Evolutionary conservation across 2,888 invertebrate genomes (phyloP), one percentile per base, ranked within the genome.

Genomic region (Fragum fragum): DNA sequence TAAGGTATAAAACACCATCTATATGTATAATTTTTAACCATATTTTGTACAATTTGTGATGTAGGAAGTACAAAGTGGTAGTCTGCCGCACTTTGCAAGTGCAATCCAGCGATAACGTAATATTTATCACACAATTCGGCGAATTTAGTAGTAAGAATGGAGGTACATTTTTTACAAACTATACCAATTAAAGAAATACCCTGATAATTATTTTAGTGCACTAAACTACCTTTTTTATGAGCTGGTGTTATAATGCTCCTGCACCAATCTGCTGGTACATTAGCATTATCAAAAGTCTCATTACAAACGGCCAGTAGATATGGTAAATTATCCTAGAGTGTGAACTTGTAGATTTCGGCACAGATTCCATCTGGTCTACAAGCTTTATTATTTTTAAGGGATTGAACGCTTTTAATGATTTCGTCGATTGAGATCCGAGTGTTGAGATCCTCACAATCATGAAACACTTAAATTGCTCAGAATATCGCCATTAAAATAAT

Each of bases 131-230:
- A 36, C 63, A 52, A 66, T 21, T 36, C 21, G 3, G 36, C 39
- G 11, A 66, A 39, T 16, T 39, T 36, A 11, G 28, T 39, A 36
- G 23, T 73, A 21, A 57, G 36, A 59, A 57, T 42, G 9, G 11
- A 18, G 5, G 21, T 21, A 42, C 36, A 66, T 36, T 72, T 55
- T 55, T 76, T 77, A 26, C 73, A 63, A 5, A 81, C 23, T 61
- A 47, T 39, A n/a, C 70, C 70, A 16, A 61, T 59, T 23, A 81
- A n/a, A 3, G 76, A 81, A 6, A 81, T 81, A 16, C 73, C 81
- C 16, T 70, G 59, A 36, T 76, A 76, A 59, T 81, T 73, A 39
- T 76, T 76, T 16, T 69, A 69, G 11, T 69, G 53, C 14, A n/a
- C 26, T 53, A 66, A 47, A n/a, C 11, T 16, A n/a, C 74, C 72